Conservation (phyloP, 1,140 invertebrate genomes). For the Tetramorium alpestre region DNA sequence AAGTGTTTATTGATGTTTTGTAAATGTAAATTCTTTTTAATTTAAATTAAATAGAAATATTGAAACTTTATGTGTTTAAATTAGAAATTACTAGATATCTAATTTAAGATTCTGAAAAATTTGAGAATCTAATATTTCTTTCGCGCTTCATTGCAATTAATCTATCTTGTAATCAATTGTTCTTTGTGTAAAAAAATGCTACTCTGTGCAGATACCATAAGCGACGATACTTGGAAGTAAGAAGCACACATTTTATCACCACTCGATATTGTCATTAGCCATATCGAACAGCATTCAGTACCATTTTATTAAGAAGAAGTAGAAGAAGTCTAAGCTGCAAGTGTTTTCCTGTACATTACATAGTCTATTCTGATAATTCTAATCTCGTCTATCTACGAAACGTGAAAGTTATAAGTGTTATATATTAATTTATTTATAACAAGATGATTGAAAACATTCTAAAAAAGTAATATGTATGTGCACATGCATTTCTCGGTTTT, state of each 20-base stretch:
- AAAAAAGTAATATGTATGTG: not conserved
- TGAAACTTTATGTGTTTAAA: too few species aligned
- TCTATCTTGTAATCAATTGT: not conserved
- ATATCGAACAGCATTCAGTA: too few species aligned
- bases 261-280: too few species aligned
- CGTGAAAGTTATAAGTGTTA: not conserved
- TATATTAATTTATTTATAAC: not conserved
- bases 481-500: not conserved
- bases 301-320: too few species aligned
- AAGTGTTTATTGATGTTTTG: not conserved
- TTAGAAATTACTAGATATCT: not conserved
- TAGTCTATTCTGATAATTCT: not conserved
- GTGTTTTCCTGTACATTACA: constrained; percentile 8
- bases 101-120: not conserved
- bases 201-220: not conserved
- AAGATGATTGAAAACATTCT: not conserved
- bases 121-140: not conserved
- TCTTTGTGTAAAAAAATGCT: not conserved
- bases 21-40: not conserved
- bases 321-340: not conserved
- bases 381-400: not conserved
- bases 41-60: not conserved
- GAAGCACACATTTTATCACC: not conserved
- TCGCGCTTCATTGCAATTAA: not conserved
- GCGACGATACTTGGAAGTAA: not conserved